A percentile compares a stretch with the other conserved stretches of the same genome.
These are phyloP conservation scores for Hylaeus anthracinus DNA, from an alignment of 1,140 invertebrate species.

Conservation along the genomic window DNA sequence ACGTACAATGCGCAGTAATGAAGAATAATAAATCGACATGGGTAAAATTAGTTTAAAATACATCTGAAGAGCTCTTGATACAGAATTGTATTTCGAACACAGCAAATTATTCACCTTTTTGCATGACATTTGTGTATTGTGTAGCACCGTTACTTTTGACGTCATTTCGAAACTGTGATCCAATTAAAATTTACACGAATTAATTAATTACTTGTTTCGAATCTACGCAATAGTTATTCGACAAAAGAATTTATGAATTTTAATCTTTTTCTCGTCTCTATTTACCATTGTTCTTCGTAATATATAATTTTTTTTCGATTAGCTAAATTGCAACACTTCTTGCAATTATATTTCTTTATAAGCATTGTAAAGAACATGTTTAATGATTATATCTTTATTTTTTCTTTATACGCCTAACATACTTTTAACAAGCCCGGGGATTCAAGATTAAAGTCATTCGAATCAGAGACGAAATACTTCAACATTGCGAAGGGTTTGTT, in stretches of 20 bases:
- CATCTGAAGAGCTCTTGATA: too few species aligned
- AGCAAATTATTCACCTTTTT: neutral
- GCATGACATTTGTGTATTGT: neutral
- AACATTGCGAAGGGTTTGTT: constrained; percentile 15
- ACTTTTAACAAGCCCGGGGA: neutral
- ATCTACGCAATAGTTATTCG: neutral
- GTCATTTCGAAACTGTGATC: neutral
- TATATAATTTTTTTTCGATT: too few species aligned
- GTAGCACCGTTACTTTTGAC: neutral
- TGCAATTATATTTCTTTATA: too few species aligned
- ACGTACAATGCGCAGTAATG: neutral
- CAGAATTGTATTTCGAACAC: too few species aligned
- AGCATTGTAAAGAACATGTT: too few species aligned
- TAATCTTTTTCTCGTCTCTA: neutral
- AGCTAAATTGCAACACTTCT: too few species aligned
- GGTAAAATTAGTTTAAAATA: neutral
- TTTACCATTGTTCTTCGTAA: too few species aligned
- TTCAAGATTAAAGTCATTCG: constrained; percentile 2
- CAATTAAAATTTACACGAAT: neutral
- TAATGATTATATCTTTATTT: too few species aligned
- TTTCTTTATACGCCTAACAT: too few species aligned
- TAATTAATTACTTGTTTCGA: too few species aligned
- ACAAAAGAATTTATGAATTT: neutral
- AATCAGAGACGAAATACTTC: constrained; percentile 42
- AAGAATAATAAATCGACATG: constrained; percentile 3